phyloP scores from a whole-genome alignment of 2,888 invertebrate species.

The Alloscopus bannaensis region DNA sequence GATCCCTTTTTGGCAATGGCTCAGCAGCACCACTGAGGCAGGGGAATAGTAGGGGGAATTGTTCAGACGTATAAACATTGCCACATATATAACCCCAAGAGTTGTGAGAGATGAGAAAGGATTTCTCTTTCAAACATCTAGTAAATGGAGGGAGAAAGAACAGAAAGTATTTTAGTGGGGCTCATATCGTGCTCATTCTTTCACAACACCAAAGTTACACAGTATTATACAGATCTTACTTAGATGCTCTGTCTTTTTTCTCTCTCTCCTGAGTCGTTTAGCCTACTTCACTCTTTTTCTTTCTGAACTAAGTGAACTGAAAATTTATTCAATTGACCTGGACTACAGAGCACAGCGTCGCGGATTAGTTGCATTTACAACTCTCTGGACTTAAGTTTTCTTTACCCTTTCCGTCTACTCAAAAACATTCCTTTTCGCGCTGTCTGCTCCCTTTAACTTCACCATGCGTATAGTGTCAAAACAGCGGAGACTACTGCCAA shows the following conservation, averaged over 20 bases:
- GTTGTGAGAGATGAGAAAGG: conserved; percentile 22
- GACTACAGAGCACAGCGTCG: conserved; percentile 53
- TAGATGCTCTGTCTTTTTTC: too few relatives aligned
- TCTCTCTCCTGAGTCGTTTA: conserved; percentile 37
- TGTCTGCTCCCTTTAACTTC: conserved; percentile 58
- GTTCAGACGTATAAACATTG: conserved; percentile 47
- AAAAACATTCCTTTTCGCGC: conserved; percentile 46
- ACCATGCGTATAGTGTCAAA: conserved; percentile 59
- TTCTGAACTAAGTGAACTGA: conserved; percentile 62
- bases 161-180: too few relatives aligned
- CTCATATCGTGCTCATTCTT: conserved; percentile 13
- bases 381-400: conserved; percentile 24
- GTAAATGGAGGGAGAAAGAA: neutral
- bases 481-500: conserved; percentile 56
- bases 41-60: conserved; percentile 30
- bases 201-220: conserved; percentile 36
- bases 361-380: conserved; percentile 56
- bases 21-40: conserved; percentile 38
- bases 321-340: conserved; percentile 66
- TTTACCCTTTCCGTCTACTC: conserved; percentile 32
- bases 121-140: too few relatives aligned
- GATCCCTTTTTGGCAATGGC: conserved; percentile 53
- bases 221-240: conserved; percentile 18
- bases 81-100: conserved; percentile 8
- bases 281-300: conserved; percentile 59